These are phyloP conservation scores for Bicyclus anynana DNA, from an alignment of 1,140 invertebrate species.

Conservation along the genomic window DNA sequence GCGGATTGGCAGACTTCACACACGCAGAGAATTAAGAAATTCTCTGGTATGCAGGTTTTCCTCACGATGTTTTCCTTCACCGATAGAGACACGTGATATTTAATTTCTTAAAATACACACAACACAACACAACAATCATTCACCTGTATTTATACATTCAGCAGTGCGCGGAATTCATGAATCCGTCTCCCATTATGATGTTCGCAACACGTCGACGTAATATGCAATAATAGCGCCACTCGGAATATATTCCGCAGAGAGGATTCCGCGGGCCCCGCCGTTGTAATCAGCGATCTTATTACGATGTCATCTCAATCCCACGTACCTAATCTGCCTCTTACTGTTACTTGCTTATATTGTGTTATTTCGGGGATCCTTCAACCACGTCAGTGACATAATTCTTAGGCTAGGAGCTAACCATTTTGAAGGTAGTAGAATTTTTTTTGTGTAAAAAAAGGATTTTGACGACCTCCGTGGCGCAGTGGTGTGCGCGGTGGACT, in stretches of 20 bases:
- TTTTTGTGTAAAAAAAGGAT: no score
- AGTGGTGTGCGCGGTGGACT: no score
- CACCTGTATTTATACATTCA: not conserved
- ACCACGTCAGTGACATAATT: no score
- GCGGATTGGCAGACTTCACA: no score
- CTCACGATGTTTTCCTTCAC: no score
- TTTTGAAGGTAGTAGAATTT: no score
- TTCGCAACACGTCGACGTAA: constrained; percentile 4
- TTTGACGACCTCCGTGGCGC: no score
- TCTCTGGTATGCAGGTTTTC: no score
- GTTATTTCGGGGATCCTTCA: not conserved
- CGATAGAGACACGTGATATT: no score
- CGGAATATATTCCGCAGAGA: constrained; percentile 28
- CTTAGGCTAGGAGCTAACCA: no score
- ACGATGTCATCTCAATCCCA: constrained; percentile 16
- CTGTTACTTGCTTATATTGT: not conserved
- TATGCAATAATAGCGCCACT: constrained; percentile 24
- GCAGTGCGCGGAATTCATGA: not conserved
- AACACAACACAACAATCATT: not conserved
- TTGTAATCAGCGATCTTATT: constrained; percentile 36
- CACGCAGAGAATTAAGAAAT: no score
- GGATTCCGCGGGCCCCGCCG: constrained; percentile 28
- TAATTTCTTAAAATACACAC: no score
- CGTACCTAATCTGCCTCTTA: not conserved
- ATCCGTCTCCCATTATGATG: not conserved